Evolutionary conservation across 2,797 vertebrate species (phyloP), one percentile per base, ranked within the genome.

Genomic region (Esox masquinongy): DNA sequence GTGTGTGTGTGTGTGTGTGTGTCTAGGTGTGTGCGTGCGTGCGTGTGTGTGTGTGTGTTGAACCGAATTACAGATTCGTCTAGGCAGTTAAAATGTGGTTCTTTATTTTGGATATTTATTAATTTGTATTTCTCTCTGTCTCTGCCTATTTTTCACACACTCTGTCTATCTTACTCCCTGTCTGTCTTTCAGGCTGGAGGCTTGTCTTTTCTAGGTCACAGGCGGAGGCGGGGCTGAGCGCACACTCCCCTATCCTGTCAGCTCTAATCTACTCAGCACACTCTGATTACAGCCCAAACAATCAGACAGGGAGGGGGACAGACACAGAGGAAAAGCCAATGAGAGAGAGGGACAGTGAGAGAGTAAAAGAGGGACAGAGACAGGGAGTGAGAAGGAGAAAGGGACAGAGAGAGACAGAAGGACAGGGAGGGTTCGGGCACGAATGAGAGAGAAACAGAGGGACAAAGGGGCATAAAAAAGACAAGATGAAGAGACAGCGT

Each of bases 241-340:
- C 72, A 64, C 61, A 77, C 74, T 77, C 77, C 77, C 63, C 76
- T 78, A 73, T 66, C 70, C 82, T 85, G 85, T 84, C 85, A 79
- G 75, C 74, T 86, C 69, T 75, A 80, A 80, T 86, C 82, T 84
- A 76, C 79, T 76, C 79, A 82, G 74, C 82, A 31, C 74, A 69
- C 43, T 70, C 70, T 80, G 74, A 76, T 73, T 76, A 71, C 61
- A 76, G 26, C 26, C 69, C 69, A 76, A 51, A 76, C 39, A 70
- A 74, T 29, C 59, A 75, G 49, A 72, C 39, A 69, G 68, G 66
- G 68, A 74, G 59, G 71, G 72, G 72, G 68, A 72, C 64, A 68
- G 53, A 76, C 53, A 76, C 26, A 61, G 71, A n/a, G 64, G 29
- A 31, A 70, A 6, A 43, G 39, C 39, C 39, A 43, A 43, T 43